phyloP scores from a whole-genome alignment of 2,888 invertebrate species.

The Limnephilus lunatus region DNA sequence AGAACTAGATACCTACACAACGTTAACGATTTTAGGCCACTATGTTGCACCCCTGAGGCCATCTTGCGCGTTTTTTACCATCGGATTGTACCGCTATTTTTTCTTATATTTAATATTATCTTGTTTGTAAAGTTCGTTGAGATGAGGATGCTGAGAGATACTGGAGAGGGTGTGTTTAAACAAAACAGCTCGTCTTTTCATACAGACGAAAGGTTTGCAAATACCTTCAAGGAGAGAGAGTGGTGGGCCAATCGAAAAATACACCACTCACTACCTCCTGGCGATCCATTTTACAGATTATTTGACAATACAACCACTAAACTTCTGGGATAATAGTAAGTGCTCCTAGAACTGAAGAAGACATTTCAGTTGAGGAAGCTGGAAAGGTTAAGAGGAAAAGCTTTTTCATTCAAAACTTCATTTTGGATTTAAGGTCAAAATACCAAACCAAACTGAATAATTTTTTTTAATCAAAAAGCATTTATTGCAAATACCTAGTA shows the following conservation, averaged over 20 bases:
- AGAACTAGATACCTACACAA: background rate
- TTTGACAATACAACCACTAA: background rate
- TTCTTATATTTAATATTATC: constrained; percentile 27
- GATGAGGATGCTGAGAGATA: constrained; percentile 4
- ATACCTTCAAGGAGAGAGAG: constrained; percentile 50
- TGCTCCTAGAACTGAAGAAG: background rate
- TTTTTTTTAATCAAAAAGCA: too few species aligned
- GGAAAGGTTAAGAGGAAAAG: too few species aligned
- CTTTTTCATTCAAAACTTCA: too few species aligned
- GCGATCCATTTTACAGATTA: background rate
- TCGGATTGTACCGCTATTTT: background rate
- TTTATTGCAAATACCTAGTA: too few species aligned
- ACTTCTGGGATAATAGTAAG: too few species aligned
- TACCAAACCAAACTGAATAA: too few species aligned
- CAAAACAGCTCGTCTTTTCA: constrained; percentile 61
- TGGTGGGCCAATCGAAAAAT: constrained; percentile 21
- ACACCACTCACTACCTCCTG: background rate
- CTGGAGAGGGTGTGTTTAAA: constrained; percentile 42
- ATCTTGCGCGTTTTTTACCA: background rate
- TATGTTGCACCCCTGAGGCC: background rate
- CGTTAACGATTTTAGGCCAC: background rate
- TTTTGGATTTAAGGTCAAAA: too few species aligned
- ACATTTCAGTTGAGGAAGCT: background rate
- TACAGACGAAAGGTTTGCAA: constrained; percentile 63
- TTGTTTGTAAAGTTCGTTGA: background rate